These are phyloP conservation scores for Hippopotamyrus pictus DNA, from an alignment of 2,797 vertebrate species.

Conservation along the genomic window DNA sequence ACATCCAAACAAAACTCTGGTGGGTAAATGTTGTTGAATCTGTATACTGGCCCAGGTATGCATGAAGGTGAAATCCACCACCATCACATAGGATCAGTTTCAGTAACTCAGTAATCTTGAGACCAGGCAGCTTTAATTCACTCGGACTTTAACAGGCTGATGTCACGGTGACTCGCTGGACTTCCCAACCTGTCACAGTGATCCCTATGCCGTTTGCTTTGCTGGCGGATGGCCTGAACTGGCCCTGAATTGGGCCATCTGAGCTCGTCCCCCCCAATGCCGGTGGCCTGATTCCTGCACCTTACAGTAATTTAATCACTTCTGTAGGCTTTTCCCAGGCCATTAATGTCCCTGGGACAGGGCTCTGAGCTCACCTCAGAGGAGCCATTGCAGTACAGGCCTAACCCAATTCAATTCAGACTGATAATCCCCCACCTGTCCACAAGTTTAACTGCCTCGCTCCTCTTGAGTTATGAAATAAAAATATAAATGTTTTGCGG, in stretches of 20 bases:
- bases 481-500: background rate
- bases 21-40: background rate
- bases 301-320: constrained; percentile 31
- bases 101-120: background rate
- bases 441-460: constrained; percentile 4
- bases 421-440: constrained; percentile 26
- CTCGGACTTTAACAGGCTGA: background rate
- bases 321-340: constrained; percentile 25
- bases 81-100: background rate
- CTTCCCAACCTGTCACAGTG: background rate
- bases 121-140: background rate
- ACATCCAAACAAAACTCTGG: background rate
- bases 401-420: constrained; percentile 30
- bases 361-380: constrained; percentile 12
- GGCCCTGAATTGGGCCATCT: constrained; percentile 7
- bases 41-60: background rate
- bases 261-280: background rate
- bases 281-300: constrained; percentile 13
- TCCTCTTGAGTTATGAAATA: background rate
- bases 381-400: constrained; percentile 14
- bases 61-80: background rate
- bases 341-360: constrained; percentile 24
- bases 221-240: background rate
- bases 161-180: background rate
- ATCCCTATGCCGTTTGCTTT: background rate